Evolutionary conservation across 2,888 invertebrate genomes (phyloP).

Genomic region (Amphipyra berbera): DNA sequence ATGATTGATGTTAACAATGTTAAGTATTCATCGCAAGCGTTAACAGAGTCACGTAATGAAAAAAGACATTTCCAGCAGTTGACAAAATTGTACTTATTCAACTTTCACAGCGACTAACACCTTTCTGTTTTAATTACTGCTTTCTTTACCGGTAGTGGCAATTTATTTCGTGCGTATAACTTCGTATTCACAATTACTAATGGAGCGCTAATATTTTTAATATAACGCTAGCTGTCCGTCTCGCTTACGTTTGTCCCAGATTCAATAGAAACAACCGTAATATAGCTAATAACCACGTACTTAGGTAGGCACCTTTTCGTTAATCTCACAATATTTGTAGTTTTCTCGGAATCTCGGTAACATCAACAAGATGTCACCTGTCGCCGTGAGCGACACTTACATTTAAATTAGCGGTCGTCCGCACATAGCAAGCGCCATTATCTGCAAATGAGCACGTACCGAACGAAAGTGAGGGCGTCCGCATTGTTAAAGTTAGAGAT

Average conservation of each 20-base stretch:
- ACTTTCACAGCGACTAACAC: constrained; percentile 67
- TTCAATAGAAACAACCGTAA: constrained; percentile 17
- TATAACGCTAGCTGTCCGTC: constrained; percentile 1
- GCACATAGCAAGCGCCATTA: constrained; percentile 66
- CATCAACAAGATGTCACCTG: constrained; percentile 42
- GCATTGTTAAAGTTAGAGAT: constrained; percentile 82
- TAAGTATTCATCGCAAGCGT: neutral
- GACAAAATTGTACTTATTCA: constrained; percentile 61
- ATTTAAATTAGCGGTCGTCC: constrained; percentile 63
- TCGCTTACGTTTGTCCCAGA: constrained; percentile 24
- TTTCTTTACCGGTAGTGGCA: constrained; percentile 62
- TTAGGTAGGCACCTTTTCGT: neutral
- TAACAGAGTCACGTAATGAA: constrained; percentile 37
- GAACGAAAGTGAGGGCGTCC: constrained; percentile 86
- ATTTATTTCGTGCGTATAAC: constrained; percentile 45
- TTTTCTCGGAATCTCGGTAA: constrained; percentile 16
- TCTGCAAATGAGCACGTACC: constrained; percentile 73
- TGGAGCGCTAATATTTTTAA: constrained; percentile 24
- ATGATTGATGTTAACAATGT: neutral
- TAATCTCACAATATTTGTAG: constrained; percentile 24
- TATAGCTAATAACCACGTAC: constrained; percentile 1
- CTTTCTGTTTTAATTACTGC: constrained; percentile 63
- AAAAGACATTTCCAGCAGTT: constrained; percentile 44
- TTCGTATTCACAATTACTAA: constrained; percentile 36
- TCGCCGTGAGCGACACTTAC: constrained; percentile 51